phyloP scores from a whole-genome alignment of 2,113 vertebrate genomes.

The Casuarius casuarius region DNA sequence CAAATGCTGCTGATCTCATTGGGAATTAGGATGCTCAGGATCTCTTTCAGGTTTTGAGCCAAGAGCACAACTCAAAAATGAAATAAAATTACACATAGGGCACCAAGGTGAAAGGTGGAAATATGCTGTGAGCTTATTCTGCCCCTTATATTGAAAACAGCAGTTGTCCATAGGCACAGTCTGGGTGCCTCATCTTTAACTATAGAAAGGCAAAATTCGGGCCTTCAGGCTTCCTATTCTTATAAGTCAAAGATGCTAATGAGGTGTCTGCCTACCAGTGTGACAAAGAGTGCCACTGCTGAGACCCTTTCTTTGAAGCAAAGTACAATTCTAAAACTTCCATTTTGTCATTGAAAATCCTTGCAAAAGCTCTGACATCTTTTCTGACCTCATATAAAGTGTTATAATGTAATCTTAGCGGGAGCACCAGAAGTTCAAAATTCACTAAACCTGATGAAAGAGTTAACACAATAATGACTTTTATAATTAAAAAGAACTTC shows the following conservation, averaged over 20 bases:
- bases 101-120: background rate
- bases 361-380: conserved; percentile 22
- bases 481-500: background rate
- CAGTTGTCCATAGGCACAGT: background rate
- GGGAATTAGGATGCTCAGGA: background rate
- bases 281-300: conserved; percentile 51
- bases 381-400: conserved; percentile 10
- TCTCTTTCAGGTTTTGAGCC: background rate
- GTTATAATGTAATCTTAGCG: background rate
- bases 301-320: conserved; percentile 60
- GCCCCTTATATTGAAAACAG: conserved; percentile 35
- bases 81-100: background rate
- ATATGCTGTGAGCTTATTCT: conserved; percentile 12
- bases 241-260: conserved; percentile 70
- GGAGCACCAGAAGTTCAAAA: background rate
- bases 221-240: conserved; percentile 48
- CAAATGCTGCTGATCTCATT: background rate
- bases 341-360: conserved; percentile 65
- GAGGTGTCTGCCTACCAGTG: conserved; percentile 45
- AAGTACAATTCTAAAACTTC: conserved; percentile 58
- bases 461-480: background rate
- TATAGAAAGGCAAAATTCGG: conserved; percentile 40
- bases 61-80: background rate
- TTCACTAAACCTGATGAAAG: background rate
- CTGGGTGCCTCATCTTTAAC: conserved; percentile 48